Percentiles rank a stretch among this genome's conserved stretches.
Conservation (phyloP, 2,797 vertebrate genomes). For the Triplophysa yarkandensis region DNA sequence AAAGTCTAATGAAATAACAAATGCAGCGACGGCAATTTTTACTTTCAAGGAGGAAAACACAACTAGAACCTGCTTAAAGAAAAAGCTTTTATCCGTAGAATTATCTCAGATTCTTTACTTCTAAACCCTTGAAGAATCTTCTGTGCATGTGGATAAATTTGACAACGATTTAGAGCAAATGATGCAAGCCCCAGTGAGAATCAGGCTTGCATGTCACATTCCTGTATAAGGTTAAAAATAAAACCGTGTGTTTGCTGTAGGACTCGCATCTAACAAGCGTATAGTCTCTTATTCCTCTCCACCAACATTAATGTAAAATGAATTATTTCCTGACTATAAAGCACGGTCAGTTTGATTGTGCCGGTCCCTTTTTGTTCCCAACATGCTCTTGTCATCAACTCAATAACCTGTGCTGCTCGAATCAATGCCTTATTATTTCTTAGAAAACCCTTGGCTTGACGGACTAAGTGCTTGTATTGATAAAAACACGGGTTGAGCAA, state of each 20-base stretch:
- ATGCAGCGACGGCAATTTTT: too few relatives aligned
- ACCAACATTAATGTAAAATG: neutral
- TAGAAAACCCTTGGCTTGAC: neutral
- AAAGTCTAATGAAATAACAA: neutral
- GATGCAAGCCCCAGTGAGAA: constrained; percentile 29
- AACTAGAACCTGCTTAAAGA: neutral
- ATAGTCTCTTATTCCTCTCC: neutral
- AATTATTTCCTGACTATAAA: constrained; percentile 14
- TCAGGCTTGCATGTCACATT: constrained; percentile 28
- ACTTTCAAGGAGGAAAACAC: neutral
- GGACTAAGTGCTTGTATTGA: constrained; percentile 1
- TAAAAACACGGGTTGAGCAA: neutral
- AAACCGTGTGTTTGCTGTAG: constrained; percentile 9
- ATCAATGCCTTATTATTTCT: neutral
- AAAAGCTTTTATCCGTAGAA: neutral
- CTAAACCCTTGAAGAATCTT: constrained; percentile 19
- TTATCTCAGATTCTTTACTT: neutral
- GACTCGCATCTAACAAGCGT: constrained; percentile 1
- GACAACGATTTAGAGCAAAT: constrained; percentile 33
- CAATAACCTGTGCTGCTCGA: neutral
- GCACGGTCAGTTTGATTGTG: neutral
- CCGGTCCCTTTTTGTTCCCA: neutral
- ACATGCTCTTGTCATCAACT: neutral
- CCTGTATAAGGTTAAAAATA: constrained; percentile 15
- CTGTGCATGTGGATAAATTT: constrained; percentile 20